phyloP scores from a whole-genome alignment of 2,888 invertebrate genomes.

The Girardia tigrina region DNA sequence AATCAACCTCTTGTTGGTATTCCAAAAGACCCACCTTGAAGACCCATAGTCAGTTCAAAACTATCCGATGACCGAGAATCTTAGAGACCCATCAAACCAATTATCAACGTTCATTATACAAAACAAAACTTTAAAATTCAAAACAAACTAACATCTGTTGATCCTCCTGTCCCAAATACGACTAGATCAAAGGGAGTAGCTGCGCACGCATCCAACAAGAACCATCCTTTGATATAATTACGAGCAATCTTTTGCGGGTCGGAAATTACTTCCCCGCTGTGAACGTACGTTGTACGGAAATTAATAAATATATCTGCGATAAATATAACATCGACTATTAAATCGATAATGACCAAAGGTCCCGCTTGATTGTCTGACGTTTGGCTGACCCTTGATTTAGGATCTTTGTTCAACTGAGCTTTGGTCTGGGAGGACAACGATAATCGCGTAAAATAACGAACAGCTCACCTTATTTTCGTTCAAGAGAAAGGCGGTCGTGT shows the following conservation, averaged over 20 bases:
- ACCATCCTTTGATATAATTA: conserved; percentile 62
- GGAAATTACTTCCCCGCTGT: conserved; percentile 48
- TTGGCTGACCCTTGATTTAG: conserved; percentile 40
- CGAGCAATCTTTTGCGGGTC: conserved; percentile 49
- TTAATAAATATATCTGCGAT: conserved; percentile 50
- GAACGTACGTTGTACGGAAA: conserved; percentile 50
- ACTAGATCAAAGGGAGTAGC: conserved; percentile 95
- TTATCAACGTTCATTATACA: no score
- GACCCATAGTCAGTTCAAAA: no score
- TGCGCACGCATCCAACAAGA: conserved; percentile 89
- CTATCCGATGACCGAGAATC: no score
- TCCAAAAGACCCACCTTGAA: no score
- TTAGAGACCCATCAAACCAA: no score
- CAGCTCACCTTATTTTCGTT: conserved; percentile 40
- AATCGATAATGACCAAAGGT: conserved; percentile 49
- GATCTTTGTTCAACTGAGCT: conserved; percentile 44
- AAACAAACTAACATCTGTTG: conserved; percentile 49
- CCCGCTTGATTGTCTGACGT: conserved; percentile 40
- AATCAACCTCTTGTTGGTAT: no score
- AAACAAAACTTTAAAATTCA: no score
- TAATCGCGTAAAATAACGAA: no score
- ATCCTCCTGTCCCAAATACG: conserved; percentile 54
- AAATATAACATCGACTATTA: conserved; percentile 51
- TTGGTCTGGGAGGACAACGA: conserved; percentile 41
- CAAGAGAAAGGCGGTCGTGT: conserved; percentile 47